Percentiles rank a stretch among this genome's conserved stretches.
Conservation (phyloP, 2,888 invertebrate genomes). For the Minunthozetes semirufus region DNA sequence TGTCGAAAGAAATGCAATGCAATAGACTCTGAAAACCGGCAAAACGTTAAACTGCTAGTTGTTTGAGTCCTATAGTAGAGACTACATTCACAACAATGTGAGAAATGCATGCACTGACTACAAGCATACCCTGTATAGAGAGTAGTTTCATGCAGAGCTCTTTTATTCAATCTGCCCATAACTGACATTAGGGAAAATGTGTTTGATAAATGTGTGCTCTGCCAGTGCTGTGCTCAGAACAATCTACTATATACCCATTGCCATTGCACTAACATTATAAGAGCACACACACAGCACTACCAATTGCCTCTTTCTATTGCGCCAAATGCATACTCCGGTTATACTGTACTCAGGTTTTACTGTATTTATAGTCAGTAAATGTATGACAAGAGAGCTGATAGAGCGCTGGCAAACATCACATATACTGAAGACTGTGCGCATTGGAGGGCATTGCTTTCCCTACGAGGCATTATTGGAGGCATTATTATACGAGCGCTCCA, state of each 20-base stretch:
- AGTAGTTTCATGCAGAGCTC: neutral
- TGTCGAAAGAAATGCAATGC: constrained; percentile 1
- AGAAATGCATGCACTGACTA: neutral
- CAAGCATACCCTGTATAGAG: constrained; percentile 1
- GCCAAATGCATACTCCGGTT: too few relatives aligned
- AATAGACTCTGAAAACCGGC: constrained; percentile 16
- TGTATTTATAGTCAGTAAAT: too few relatives aligned
- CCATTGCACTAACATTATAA: too few relatives aligned
- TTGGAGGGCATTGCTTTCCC: constrained; percentile 2
- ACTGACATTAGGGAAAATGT: constrained; percentile 1
- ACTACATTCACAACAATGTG: neutral
- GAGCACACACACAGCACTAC: too few relatives aligned
- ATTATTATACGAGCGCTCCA: neutral
- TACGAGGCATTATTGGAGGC: neutral
- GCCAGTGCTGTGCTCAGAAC: neutral
- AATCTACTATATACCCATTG: neutral
- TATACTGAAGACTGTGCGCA: neutral
- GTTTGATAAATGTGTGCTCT: constrained; percentile 8
- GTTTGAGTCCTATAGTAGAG: neutral
- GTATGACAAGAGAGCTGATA: neutral
- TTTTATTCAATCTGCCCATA: neutral
- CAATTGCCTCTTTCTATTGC: too few relatives aligned
- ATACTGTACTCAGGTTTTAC: too few relatives aligned
- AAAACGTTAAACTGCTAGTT: constrained; percentile 20
- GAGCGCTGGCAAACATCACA: constrained; percentile 13